phyloP scores from a whole-genome alignment of 2,888 invertebrate species.

The Harmothoe impar region DNA sequence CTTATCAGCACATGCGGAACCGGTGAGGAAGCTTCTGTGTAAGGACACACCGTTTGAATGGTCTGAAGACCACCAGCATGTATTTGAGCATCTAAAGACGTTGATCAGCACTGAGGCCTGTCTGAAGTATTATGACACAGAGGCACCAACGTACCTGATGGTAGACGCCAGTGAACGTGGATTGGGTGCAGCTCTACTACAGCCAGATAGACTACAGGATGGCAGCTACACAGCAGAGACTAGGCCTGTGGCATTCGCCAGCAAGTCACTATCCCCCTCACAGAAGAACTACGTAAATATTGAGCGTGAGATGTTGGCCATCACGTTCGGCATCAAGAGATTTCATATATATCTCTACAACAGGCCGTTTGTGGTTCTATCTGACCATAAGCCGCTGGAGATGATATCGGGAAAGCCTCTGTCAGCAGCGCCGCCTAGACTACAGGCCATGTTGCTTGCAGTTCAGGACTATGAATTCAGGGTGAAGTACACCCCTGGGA shows the following conservation, averaged over 20 bases:
- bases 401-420: slow-evolving; percentile 62
- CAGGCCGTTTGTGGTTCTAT: slow-evolving; percentile 58
- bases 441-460: slow-evolving; percentile 64
- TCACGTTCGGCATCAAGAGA: too few relatives aligned
- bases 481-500: slow-evolving; percentile 66
- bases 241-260: too few relatives aligned
- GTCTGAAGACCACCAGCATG: slow-evolving; percentile 53
- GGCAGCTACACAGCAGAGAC: slow-evolving; percentile 70
- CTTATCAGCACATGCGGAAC: slow-evolving; percentile 46
- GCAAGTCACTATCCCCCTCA: slow-evolving; percentile 56
- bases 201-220: slow-evolving; percentile 71
- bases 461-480: slow-evolving; percentile 65
- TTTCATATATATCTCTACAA: too few relatives aligned
- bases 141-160: not conserved
- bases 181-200: slow-evolving; percentile 70
- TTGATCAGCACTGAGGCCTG: not conserved
- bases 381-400: slow-evolving; percentile 73
- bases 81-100: not conserved
- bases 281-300: slow-evolving; percentile 72
- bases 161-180: too few relatives aligned
- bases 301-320: too few relatives aligned
- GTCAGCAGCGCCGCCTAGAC: slow-evolving; percentile 46
- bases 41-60: slow-evolving; percentile 65
- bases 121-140: slow-evolving; percentile 63
- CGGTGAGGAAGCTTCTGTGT: slow-evolving; percentile 65